Evolutionary conservation across 1,140 invertebrate genomes (phyloP).

Genomic region (Helicoverpa zea): DNA sequence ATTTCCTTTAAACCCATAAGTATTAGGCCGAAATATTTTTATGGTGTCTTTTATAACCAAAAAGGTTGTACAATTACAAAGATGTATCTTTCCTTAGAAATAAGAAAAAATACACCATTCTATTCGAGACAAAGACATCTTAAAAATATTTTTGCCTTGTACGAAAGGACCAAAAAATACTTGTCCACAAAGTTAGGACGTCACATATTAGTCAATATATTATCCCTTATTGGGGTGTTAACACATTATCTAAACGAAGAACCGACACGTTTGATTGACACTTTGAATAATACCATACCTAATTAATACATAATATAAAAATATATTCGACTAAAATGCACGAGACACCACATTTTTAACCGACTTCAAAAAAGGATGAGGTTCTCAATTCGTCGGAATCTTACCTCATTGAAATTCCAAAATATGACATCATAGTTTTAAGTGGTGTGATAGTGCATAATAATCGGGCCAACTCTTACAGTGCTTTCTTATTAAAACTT

Average conservation of each 20-base stretch:
- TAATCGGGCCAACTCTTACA: constrained; percentile 42
- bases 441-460: constrained; percentile 20
- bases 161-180: constrained; percentile 55
- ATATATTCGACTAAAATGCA: constrained; percentile 28
- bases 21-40: neutral
- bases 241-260: constrained; percentile 62
- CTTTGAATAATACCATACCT: constrained; percentile 75
- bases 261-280: constrained; percentile 81
- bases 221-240: constrained; percentile 75
- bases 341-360: no score
- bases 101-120: constrained; percentile 1
- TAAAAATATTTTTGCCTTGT: constrained; percentile 28
- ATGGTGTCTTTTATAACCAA: neutral
- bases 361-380: no score
- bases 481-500: constrained; percentile 2
- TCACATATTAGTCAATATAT: constrained; percentile 59
- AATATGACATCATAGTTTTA: neutral
- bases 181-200: constrained; percentile 68
- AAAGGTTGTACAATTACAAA: neutral
- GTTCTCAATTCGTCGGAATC: neutral
- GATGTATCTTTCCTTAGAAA: neutral
- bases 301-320: constrained; percentile 42
- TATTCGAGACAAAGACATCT: neutral
- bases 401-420: neutral
- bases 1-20: constrained; percentile 43